Evolutionary conservation across 2,888 invertebrate species (phyloP), one percentile per base, ranked within the genome.

Genomic region (Drosophila neonasuta): DNA sequence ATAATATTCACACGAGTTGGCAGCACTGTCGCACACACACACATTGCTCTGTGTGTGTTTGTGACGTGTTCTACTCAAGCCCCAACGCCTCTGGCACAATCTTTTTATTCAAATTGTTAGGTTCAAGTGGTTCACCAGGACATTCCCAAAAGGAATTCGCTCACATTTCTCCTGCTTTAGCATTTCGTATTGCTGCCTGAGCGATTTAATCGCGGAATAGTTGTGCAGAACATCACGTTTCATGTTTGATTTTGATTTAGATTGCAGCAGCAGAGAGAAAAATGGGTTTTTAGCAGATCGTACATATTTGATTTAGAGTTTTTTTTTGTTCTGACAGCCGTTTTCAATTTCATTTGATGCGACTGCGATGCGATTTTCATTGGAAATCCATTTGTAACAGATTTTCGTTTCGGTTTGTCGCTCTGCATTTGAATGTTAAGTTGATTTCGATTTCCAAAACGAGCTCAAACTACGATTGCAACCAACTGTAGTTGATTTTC

Each of bases 301-400:
- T 7, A 45, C 15, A 36, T 45, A 45, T 60, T 52, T 60, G 59
- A 32, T 39, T 15, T 36, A 7, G 32, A 24, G 13, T 63, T 39
- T 24, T 13, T 13, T 13, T 20, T 29, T 24, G 9, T 32, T 15
- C 45, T 17, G 45, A 41, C 46, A 48, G 46, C 61, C 32, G 17
- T 45, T 29, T 51, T 41, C 8, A 41, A 52, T 63, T 64, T 62
- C 15, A 52, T 42, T 48, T 51, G 4, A 41, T 39, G 20, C 10
- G 17, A 46, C 15, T 45, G 17, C 17, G 17, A 46, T 45, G 17
- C 17, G 46, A 20, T 36, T 54, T 52, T 45, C n/a, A 13, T 9
- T 24, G 8, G 34, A 51, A 36, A 52, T 51, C 50, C 34, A 41
- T 42, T 45, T 36, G 10, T 24, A 45, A 29, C 10, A 17, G 15